Conservation (phyloP, 2,797 vertebrate genomes). For the Alosa sapidissima region DNA sequence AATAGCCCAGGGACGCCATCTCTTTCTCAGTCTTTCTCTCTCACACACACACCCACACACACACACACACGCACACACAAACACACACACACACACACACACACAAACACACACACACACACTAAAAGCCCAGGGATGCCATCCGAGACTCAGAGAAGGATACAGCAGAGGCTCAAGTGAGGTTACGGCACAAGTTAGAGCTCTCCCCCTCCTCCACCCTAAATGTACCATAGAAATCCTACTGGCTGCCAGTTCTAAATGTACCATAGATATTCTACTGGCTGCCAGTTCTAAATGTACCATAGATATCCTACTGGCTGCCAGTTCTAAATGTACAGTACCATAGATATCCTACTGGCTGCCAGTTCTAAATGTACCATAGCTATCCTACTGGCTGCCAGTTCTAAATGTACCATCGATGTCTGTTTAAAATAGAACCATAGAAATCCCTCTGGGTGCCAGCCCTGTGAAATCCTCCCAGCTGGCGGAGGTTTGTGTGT, state of each 20-base stretch:
- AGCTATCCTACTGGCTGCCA: not conserved
- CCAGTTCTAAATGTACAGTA: no score
- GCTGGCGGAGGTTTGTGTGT: not conserved
- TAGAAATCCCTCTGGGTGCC: not conserved
- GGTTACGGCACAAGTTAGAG: not conserved
- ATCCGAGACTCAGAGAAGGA: not conserved
- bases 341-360: not conserved
- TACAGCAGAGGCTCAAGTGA: not conserved
- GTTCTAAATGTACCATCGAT: no score
- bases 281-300: not conserved
- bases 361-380: not conserved
- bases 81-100: no score
- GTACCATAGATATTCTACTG: not conserved
- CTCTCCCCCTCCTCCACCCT: no score
- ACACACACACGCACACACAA: no score
- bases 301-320: not conserved
- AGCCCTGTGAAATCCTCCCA: not conserved
- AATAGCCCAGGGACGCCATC: no score
- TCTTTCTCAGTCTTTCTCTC: no score
- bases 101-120: no score
- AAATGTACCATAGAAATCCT: not conserved
- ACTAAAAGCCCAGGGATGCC: not conserved
- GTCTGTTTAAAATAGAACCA: not conserved
- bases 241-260: not conserved
- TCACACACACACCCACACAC: no score